Evolutionary conservation across 53 echinoderm and acorn worm species (phyloP).

Genomic region (Pentamera pediparva): DNA sequence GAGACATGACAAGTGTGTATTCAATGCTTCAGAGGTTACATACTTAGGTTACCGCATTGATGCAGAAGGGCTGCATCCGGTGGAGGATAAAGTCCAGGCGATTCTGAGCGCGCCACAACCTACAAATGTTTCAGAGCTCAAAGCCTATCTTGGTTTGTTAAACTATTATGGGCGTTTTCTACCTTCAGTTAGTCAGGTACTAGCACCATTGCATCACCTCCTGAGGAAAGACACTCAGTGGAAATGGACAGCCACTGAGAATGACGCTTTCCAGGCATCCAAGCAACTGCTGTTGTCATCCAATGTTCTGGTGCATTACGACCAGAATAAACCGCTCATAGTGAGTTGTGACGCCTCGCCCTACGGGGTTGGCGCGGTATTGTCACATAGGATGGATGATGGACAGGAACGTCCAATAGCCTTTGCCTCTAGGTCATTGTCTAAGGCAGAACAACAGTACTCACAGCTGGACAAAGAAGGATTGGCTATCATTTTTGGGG

Average conservation of each 20-base stretch:
- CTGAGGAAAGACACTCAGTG: conserved; percentile 27
- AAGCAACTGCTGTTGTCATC: conserved; percentile 43
- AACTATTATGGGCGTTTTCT: conserved; percentile 56
- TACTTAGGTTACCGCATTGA: conserved; percentile 44
- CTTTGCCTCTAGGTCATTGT: conserved; percentile 34
- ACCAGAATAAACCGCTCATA: conserved; percentile 21
- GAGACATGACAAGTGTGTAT: conserved; percentile 40
- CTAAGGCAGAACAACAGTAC: conserved; percentile 14
- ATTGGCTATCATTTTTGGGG: conserved; percentile 37
- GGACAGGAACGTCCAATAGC: conserved; percentile 36
- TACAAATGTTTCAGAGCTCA: conserved; percentile 36
- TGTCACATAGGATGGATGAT: conserved; percentile 33
- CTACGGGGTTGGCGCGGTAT: conserved; percentile 55
- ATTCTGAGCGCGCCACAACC: conserved; percentile 32
- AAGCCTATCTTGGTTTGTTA: conserved; percentile 39
- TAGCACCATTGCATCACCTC: conserved; percentile 37
- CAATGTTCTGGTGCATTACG: conserved; percentile 30
- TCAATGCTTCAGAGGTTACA: conserved; percentile 8
- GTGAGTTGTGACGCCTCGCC: conserved; percentile 38
- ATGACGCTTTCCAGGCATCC: conserved; percentile 40
- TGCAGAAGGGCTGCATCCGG: conserved; percentile 37
- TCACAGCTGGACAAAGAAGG: conserved; percentile 49
- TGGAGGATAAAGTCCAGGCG: conserved; percentile 34
- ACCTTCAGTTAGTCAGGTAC: not conserved
- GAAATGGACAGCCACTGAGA: conserved; percentile 37